phyloP scores from a whole-genome alignment of 2,797 vertebrate genomes.

The Lepus oiostolus region DNA sequence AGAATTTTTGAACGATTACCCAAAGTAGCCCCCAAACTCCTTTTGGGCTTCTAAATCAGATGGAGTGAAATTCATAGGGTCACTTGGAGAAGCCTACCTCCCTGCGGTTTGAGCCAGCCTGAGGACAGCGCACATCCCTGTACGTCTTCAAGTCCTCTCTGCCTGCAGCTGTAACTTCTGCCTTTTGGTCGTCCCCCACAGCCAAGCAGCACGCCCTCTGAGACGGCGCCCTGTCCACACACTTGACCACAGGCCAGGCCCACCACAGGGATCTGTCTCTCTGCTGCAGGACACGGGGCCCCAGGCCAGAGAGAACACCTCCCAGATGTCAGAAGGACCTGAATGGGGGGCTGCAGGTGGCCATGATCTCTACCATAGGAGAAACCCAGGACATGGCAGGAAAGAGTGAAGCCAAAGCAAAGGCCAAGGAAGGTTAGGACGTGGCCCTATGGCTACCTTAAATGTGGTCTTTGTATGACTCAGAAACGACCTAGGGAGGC shows the following conservation, averaged over 20 bases:
- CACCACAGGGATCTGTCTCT: background rate
- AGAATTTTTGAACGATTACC: background rate
- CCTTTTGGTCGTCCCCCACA: background rate
- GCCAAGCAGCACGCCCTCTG: background rate
- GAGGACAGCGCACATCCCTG: background rate
- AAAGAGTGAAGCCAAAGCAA: background rate
- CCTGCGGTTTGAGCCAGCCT: background rate
- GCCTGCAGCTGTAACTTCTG: background rate
- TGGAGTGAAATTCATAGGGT: background rate
- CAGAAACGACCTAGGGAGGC: background rate
- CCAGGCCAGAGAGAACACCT: background rate
- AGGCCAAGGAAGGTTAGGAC: background rate
- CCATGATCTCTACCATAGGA: background rate
- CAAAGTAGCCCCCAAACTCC: background rate
- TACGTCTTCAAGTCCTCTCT: background rate
- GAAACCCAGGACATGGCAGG: background rate
- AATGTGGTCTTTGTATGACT: background rate
- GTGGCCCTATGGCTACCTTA: background rate
- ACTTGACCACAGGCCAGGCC: background rate
- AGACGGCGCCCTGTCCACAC: background rate
- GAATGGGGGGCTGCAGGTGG: background rate
- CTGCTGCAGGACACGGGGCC: background rate
- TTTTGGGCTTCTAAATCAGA: constrained; percentile 6
- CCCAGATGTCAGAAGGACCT: background rate
- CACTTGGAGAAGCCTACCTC: background rate